These are phyloP conservation scores for Agrochola lota DNA, from an alignment of 2,888 invertebrate species.

Conservation along the genomic window DNA sequence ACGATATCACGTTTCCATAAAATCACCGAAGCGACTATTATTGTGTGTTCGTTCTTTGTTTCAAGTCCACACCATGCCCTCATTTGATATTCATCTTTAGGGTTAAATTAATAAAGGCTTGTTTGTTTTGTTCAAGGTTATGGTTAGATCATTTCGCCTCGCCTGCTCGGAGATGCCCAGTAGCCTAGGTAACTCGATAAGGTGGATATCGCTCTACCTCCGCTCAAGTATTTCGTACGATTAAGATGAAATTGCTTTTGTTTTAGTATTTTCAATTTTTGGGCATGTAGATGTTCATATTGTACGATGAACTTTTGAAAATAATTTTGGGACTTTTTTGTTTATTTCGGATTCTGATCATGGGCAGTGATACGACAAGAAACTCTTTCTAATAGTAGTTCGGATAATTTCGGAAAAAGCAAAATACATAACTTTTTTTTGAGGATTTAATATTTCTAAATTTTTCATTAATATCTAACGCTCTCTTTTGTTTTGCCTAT, in stretches of 20 bases:
- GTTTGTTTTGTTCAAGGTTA: conserved; percentile 46
- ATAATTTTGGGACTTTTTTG: conserved; percentile 24
- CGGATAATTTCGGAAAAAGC: too few species aligned
- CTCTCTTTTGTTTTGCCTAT: neutral
- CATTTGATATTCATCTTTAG: conserved; percentile 67
- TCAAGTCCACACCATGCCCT: conserved; percentile 67
- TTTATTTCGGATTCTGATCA: conserved; percentile 24
- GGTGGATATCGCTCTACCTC: conserved; percentile 88
- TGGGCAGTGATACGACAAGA: conserved; percentile 18
- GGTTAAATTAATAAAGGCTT: conserved; percentile 51
- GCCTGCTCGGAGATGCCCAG: conserved; percentile 82
- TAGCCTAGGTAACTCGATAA: conserved; percentile 90
- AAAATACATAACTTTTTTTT: too few species aligned
- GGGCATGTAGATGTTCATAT: conserved; percentile 65
- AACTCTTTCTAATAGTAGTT: neutral
- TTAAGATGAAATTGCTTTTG: conserved; percentile 87
- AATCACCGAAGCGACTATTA: conserved; percentile 90
- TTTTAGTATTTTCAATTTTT: conserved; percentile 82
- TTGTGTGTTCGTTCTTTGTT: conserved; percentile 79
- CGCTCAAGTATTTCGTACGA: conserved; percentile 88
- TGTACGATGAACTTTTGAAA: conserved; percentile 67
- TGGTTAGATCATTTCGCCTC: conserved; percentile 71
- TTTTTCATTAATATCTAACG: neutral
- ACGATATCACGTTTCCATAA: conserved; percentile 90
- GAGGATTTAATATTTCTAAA: too few species aligned